Percentiles rank a stretch among this genome's conserved stretches.
Conservation (phyloP, 2,888 invertebrate species). For the Chydorus sphaericus region DNA sequence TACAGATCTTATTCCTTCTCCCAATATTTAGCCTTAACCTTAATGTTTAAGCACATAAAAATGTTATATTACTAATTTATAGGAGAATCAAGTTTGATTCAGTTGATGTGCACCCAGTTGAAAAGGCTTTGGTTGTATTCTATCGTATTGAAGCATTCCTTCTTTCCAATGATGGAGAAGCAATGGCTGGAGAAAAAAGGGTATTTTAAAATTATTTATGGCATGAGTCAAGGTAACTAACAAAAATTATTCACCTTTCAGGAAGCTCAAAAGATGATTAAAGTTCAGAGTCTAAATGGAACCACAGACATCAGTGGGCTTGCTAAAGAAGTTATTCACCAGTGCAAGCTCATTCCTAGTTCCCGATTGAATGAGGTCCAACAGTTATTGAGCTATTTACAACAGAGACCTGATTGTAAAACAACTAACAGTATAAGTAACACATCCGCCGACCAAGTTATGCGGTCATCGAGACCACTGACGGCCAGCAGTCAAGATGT, state of each 20-base stretch:
- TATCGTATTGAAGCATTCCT: slow-evolving; percentile 78
- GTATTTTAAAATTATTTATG: slow-evolving; percentile 29
- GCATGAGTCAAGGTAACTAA: slow-evolving; percentile 7
- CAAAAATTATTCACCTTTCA: slow-evolving; percentile 23
- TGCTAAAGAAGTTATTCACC: slow-evolving; percentile 68
- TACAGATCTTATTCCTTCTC: too few relatives aligned
- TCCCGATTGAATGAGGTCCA: slow-evolving; percentile 69
- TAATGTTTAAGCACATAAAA: too few relatives aligned
- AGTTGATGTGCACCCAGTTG: slow-evolving; percentile 76
- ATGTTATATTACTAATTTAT: too few relatives aligned
- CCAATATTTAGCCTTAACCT: too few relatives aligned
- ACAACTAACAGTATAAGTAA: slow-evolving; percentile 6
- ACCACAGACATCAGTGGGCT: slow-evolving; percentile 62
- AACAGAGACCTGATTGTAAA: slow-evolving; percentile 33
- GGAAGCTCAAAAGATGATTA: slow-evolving; percentile 67
- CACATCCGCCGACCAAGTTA: too few relatives aligned
- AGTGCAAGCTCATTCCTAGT: slow-evolving; percentile 71
- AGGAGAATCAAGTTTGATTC: slow-evolving; percentile 25
- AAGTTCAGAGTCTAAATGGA: slow-evolving; percentile 60
- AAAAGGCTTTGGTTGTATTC: slow-evolving; percentile 70
- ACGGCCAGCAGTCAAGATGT: slow-evolving; percentile 17
- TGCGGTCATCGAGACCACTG: not conserved
- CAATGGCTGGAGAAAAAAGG: slow-evolving; percentile 67
- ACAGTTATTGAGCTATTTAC: slow-evolving; percentile 71
- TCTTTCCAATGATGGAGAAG: slow-evolving; percentile 59